phyloP scores from a whole-genome alignment of 2,888 invertebrate genomes.

The Torymus tubicola region DNA sequence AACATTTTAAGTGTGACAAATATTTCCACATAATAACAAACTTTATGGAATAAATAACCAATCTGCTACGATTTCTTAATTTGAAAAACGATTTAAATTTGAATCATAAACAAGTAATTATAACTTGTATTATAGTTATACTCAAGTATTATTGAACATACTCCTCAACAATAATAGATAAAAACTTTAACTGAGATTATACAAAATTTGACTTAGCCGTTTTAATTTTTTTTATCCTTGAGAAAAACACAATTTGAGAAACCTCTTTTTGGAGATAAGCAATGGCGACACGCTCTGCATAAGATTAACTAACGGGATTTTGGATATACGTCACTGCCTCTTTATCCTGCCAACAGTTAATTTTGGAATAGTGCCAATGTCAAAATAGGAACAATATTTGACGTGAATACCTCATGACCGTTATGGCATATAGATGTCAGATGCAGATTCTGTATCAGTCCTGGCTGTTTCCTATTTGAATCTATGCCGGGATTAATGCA shows the following conservation, averaged over 20 bases:
- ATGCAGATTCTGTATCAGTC: conserved; percentile 1
- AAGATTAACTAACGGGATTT: neutral
- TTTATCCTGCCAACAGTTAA: conserved; percentile 22
- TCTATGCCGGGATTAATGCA: no score
- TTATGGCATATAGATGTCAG: neutral
- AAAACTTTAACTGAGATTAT: no score
- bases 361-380: conserved; percentile 22
- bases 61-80: no score
- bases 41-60: neutral
- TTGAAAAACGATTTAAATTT: no score
- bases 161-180: no score
- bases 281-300: neutral
- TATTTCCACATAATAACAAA: no score
- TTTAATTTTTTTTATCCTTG: no score
- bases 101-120: no score
- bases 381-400: neutral
- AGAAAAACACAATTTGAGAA: neutral
- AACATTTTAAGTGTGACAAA: no score
- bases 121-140: no score
- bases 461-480: neutral
- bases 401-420: conserved; percentile 22
- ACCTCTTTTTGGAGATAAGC: neutral
- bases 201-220: no score
- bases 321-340: neutral
- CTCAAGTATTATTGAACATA: no score